Evolutionary conservation across 2,888 invertebrate species (phyloP).

Genomic region (Asteroscopus sphinx): DNA sequence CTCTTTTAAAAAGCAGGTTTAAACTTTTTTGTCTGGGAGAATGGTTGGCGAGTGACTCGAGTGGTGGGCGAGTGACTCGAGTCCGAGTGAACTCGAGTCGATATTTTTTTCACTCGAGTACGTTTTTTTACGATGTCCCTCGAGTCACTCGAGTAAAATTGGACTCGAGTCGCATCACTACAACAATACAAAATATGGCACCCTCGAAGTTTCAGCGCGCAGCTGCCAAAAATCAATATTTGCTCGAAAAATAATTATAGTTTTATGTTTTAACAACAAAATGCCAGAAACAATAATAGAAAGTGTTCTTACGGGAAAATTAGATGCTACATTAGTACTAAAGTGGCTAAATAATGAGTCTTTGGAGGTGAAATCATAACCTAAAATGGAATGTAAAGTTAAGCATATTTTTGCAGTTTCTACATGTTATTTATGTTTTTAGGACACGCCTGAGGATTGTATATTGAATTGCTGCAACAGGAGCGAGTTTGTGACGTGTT

Average conservation of each 20-base stretch:
- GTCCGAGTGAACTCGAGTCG: no score
- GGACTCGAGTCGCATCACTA: not conserved
- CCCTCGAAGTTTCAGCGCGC: constrained; percentile 58
- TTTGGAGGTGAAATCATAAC: constrained; percentile 80
- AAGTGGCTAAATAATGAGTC: constrained; percentile 84
- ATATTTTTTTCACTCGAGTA: no score
- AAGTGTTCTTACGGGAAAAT: constrained; percentile 81
- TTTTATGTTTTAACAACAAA: constrained; percentile 54
- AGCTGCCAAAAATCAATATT: constrained; percentile 68
- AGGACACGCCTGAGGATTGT: constrained; percentile 80
- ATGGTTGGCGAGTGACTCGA: no score
- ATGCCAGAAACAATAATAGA: constrained; percentile 87
- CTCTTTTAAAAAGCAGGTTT: no score
- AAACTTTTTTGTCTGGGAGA: no score
- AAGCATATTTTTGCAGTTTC: constrained; percentile 38
- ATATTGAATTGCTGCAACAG: constrained; percentile 77
- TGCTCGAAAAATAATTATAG: constrained; percentile 46
- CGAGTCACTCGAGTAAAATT: no score
- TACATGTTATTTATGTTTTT: constrained; percentile 60
- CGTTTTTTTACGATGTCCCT: no score
- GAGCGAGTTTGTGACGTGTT: constrained; percentile 90
- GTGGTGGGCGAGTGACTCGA: no score
- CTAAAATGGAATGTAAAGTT: constrained; percentile 53
- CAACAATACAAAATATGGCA: constrained; percentile 45
- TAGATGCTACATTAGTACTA: constrained; percentile 74